Conservation (phyloP, 2,888 invertebrate genomes). For the Troilus luridus region DNA sequence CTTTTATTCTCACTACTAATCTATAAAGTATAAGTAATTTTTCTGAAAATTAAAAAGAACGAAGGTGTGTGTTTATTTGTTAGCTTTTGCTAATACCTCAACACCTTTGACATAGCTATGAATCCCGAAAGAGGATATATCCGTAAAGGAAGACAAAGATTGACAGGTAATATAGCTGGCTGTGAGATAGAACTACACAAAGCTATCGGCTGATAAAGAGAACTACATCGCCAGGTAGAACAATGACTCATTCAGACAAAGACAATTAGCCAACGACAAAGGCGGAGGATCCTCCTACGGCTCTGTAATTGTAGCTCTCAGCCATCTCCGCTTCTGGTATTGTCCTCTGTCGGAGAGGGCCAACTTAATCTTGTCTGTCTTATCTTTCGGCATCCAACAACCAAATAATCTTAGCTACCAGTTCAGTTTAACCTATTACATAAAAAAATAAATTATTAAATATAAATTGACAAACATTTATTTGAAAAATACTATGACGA, state of each 20-base stretch:
- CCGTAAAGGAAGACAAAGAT: neutral
- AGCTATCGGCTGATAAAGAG: neutral
- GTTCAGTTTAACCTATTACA: neutral
- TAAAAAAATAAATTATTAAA: too few relatives aligned
- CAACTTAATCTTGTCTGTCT: neutral
- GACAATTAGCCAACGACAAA: conserved; percentile 33
- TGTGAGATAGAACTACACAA: neutral
- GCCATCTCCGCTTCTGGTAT: neutral
- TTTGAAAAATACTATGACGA: too few relatives aligned
- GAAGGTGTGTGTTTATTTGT: neutral
- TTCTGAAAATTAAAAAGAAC: too few relatives aligned
- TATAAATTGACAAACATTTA: too few relatives aligned
- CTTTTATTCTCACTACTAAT: too few relatives aligned
- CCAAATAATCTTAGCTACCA: neutral
- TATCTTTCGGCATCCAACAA: neutral
- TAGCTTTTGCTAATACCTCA: too few relatives aligned
- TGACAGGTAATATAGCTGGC: neutral
- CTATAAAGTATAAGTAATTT: too few relatives aligned
- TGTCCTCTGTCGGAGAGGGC: neutral
- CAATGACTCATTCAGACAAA: conserved; percentile 23
- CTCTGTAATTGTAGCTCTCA: neutral
- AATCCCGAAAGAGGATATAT: neutral
- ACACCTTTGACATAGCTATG: neutral
- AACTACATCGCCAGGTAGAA: neutral
- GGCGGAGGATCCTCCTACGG: neutral